Conservation (phyloP, 2,113 vertebrate species). For the Ellobius talpinus region DNA sequence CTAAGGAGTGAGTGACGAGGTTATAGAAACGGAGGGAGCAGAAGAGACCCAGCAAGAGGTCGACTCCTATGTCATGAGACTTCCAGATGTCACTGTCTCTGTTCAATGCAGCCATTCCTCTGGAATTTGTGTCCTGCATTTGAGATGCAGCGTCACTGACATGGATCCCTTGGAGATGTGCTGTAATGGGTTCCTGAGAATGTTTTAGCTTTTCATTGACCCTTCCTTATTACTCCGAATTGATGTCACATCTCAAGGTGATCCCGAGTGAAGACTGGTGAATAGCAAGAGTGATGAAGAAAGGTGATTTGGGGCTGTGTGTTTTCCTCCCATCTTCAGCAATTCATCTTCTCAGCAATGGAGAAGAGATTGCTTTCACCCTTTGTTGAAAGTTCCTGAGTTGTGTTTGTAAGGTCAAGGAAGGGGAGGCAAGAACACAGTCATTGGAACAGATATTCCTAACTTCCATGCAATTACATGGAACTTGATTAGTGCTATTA, state of each 20-base stretch:
- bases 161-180: constrained; percentile 66
- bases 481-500: constrained; percentile 34
- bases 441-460: neutral
- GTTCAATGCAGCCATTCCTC: constrained; percentile 29
- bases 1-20: constrained; percentile 44
- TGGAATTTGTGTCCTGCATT: constrained; percentile 66
- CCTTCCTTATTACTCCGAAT: constrained; percentile 79
- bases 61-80: constrained; percentile 16
- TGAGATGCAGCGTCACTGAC: constrained; percentile 66
- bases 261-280: constrained; percentile 69
- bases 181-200: constrained; percentile 79
- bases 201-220: constrained; percentile 80
- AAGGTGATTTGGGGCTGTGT: constrained; percentile 74
- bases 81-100: neutral
- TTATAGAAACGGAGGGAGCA: neutral
- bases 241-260: constrained; percentile 82
- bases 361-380: constrained; percentile 54
- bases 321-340: constrained; percentile 57
- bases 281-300: constrained; percentile 76
- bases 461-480: constrained; percentile 51
- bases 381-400: constrained; percentile 63
- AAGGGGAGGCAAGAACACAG: constrained; percentile 10
- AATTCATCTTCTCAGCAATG: constrained; percentile 62
- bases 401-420: constrained; percentile 56
- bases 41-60: constrained; percentile 3